Evolutionary conservation across 2,113 vertebrate genomes (phyloP), one percentile per base, ranked within the genome.

Genomic region (Aegithalos caudatus): DNA sequence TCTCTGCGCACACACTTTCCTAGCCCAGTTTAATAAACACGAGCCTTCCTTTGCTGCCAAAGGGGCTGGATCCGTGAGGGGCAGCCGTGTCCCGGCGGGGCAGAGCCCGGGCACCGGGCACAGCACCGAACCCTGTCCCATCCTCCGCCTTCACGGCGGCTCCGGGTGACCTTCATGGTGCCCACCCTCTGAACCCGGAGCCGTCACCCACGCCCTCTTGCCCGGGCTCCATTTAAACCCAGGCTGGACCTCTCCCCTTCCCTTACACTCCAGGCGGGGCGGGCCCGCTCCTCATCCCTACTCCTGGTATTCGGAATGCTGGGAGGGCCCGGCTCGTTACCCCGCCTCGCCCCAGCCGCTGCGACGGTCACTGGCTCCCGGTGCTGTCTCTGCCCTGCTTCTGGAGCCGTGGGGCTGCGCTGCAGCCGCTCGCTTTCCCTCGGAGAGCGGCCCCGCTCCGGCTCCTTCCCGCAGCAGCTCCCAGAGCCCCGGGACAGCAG

Each of bases 261-360:
- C 4, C 7, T 12, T 0, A 0, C 1, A 6, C 20, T 6, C 1
- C 13, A 0, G 2, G 3, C 2, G 0, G 17, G 18, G 23, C 4
- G 4, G n/a, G 17, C 4, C 4, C 2, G 18, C 1, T 16, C 14
- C 19, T 19, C 1, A 1, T 8, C 3, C 3, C 9, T 0, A 0
- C 12, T 21, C 7, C 25, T 1, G 14, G 10, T 1, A 14, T 1
- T 25, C 1, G 10, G 14, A 2, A 6, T 4, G 6, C n/a, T 8
- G 1, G 35, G 5, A 0, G 5, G 14, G 31, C 8, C 27, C 1
- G 9, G 8, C 17, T 0, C 7, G 0, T 29, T 4, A 7, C 24
- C 4, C 19, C 2, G 14, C 21, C 14, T 38, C 4, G 10, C n/a
- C 21, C 7, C 4, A 1, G 0, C 9, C 33, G 44, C 66, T 17